Percentiles rank a stretch among this genome's conserved stretches.
Evolutionary conservation across 2,113 vertebrate genomes (phyloP).

Genomic region (Melanerpes aurifrons): DNA sequence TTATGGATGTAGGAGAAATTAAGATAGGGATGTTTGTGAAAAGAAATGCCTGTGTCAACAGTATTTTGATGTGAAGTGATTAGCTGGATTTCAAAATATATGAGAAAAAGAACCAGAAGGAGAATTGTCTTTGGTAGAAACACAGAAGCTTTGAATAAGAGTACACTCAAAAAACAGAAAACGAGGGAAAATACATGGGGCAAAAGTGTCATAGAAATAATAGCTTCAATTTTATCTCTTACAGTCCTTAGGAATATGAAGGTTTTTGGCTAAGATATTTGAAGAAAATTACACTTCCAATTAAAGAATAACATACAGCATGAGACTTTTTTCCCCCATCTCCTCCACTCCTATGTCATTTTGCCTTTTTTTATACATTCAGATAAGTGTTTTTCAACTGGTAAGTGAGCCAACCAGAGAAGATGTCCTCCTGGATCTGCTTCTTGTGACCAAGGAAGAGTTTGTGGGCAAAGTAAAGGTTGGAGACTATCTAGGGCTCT

Average conservation of each 20-base stretch:
- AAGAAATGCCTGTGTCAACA: neutral
- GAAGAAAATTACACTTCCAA: neutral
- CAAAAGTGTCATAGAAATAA: too few relatives aligned
- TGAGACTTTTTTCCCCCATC: neutral
- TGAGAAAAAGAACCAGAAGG: neutral
- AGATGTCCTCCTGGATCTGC: too few relatives aligned
- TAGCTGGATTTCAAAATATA: neutral
- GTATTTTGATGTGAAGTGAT: neutral
- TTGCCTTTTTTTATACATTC: neutral
- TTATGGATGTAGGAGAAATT: neutral
- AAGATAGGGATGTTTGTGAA: neutral
- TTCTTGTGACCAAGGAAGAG: too few relatives aligned
- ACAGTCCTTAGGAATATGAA: neutral
- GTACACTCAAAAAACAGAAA: neutral
- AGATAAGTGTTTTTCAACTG: neutral
- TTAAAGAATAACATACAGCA: neutral
- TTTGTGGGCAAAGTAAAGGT: too few relatives aligned
- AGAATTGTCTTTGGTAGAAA: neutral
- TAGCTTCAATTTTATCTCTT: neutral
- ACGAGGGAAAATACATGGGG: neutral
- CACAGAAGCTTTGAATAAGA: neutral
- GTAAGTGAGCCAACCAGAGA: too few relatives aligned
- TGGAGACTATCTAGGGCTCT: too few relatives aligned
- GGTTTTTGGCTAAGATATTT: neutral
- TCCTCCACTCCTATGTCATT: accelerated